Base-by-base conservation (phyloP, 2,113 vertebrate species). In the Seriola quinqueradiata region DNA sequence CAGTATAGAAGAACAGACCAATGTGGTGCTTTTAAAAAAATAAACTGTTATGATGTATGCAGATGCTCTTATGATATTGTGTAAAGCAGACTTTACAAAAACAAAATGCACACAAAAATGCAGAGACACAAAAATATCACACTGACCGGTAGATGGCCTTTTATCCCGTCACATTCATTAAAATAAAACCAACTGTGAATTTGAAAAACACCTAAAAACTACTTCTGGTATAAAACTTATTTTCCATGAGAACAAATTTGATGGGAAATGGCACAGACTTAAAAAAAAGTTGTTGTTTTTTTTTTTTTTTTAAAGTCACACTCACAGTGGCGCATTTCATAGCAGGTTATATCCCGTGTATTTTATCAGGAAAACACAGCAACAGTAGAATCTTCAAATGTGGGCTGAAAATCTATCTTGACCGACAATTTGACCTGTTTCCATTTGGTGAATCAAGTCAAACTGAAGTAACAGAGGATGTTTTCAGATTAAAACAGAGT, bases 141-240 rank as follows among this genome's bases (percentile, higher is more conserved):
- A 70, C 25, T 54, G 55, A 59, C 34, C 34, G 54, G 46, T n/a
- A 58, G 7, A 4, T 11, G n/a, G 9, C 16, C 13, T 57, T 55
- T 70, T 17, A 2, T 57, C 8, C 1, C 4, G 16, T 28, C 3
- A 36, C 14, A 23, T 68, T 61, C n/a, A 72, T 65, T 67, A 77
- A 52, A 79, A 70, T 17, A 70, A 58, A 34, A 59, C 42, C 59
- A 70, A 59, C 34, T 52, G 6, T 21, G 50, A 66, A 14, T 23
- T 9, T 57, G 1, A 25, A 58, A 74, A 80, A 75, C 19, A 2
- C 50, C 48, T 75, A 79, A 59, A 83, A 69, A 68, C 75, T 79
- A 78, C 16, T 68, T 59, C 28, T 63, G 36, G 61, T 71, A 81
- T 54, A 90, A 88, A 88, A 88, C 50, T 0, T 44, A 46, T 70